Conservation (phyloP, 2,888 invertebrate species). For the Kuschelorhynchus macadamiae region DNA sequence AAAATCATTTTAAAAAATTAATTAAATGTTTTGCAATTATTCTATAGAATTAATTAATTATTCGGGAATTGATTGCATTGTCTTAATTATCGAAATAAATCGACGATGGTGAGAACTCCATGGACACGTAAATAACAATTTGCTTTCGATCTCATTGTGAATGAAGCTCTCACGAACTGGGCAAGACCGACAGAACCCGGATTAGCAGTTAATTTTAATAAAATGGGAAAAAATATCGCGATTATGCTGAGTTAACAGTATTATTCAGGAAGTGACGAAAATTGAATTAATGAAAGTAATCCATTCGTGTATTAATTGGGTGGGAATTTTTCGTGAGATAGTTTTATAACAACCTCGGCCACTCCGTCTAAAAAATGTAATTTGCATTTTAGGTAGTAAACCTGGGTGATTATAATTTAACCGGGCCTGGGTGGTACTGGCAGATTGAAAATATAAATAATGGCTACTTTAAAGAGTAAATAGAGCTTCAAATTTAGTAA, state of each 20-base stretch:
- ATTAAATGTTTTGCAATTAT: too few relatives aligned
- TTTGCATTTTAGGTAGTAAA: background rate
- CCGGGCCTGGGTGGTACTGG: too few relatives aligned
- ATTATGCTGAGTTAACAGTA: constrained; percentile 7
- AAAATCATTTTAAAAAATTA: too few relatives aligned
- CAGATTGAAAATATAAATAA: too few relatives aligned
- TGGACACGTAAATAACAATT: background rate
- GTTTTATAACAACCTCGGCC: background rate
- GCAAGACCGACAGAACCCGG: background rate
- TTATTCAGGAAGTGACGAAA: constrained; percentile 15
- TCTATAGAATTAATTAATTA: too few relatives aligned
- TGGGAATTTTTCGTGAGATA: constrained; percentile 18
- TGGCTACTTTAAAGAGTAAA: too few relatives aligned
- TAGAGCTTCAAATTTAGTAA: too few relatives aligned
- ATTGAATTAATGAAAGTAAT: constrained; percentile 18
- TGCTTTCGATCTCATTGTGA: constrained; percentile 16
- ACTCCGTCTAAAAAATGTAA: background rate
- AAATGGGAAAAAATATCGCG: constrained; percentile 18
- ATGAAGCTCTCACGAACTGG: constrained; percentile 8
- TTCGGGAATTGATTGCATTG: too few relatives aligned
- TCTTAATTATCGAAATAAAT: too few relatives aligned
- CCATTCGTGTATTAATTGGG: constrained; percentile 6
- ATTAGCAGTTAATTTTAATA: constrained; percentile 18
- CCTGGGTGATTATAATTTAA: too few relatives aligned
- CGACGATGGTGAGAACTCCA: too few relatives aligned